These are phyloP conservation scores for Orgyia antiqua DNA, from an alignment of 2,888 invertebrate species.

Conservation along the genomic window DNA sequence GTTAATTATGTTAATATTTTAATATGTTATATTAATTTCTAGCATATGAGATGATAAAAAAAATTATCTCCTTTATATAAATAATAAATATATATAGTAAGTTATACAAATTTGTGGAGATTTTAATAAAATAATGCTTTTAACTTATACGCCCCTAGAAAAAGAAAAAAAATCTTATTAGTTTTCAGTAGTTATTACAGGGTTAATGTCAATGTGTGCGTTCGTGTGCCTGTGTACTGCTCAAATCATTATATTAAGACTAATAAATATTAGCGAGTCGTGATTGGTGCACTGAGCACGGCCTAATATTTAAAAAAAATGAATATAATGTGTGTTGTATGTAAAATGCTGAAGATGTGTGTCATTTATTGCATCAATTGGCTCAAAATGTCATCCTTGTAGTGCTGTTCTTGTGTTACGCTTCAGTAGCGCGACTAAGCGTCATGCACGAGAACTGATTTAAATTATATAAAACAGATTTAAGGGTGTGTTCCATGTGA, in stretches of 20 bases:
- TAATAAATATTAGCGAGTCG: slow-evolving; percentile 33
- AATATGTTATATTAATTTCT: slow-evolving; percentile 35
- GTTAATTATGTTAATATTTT: slow-evolving; percentile 25
- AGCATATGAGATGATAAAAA: slow-evolving; percentile 50
- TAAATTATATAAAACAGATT: slow-evolving; percentile 19
- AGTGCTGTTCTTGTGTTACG: slow-evolving; percentile 13
- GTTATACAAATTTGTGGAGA: slow-evolving; percentile 70
- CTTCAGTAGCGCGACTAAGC: slow-evolving; percentile 10
- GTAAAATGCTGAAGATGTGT: slow-evolving; percentile 31
- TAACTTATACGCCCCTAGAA: slow-evolving; percentile 64
- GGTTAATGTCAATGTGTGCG: slow-evolving; percentile 69
- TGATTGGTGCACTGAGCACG: slow-evolving; percentile 49
- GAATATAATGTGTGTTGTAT: slow-evolving; percentile 25
- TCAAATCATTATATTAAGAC: slow-evolving; percentile 66
- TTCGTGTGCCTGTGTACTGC: slow-evolving; percentile 70
- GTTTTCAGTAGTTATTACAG: slow-evolving; percentile 65
- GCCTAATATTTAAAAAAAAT: slow-evolving; percentile 43
- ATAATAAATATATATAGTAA: slow-evolving; percentile 54
- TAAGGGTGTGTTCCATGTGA: slow-evolving; percentile 15
- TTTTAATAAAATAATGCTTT: slow-evolving; percentile 67
- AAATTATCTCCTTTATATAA: slow-evolving; percentile 47
- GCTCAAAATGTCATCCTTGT: slow-evolving; percentile 25
- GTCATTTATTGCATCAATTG: slow-evolving; percentile 37
- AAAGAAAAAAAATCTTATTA: slow-evolving; percentile 51
- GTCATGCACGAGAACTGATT: slow-evolving; percentile 11